Evolutionary conservation across 92 coral and sea anemone species (phyloP).

Genomic region (Epizoanthus rinbou): DNA sequence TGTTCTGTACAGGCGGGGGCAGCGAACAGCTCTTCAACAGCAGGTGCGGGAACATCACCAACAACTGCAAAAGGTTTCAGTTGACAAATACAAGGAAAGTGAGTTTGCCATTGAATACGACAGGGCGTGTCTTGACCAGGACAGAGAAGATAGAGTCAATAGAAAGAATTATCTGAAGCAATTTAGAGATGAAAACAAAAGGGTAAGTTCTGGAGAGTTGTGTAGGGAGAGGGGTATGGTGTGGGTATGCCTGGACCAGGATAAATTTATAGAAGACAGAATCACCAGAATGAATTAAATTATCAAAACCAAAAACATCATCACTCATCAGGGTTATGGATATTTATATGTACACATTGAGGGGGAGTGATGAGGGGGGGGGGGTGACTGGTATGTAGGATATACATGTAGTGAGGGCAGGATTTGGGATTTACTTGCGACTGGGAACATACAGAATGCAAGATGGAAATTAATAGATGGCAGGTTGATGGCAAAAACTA

Average conservation of each 20-base stretch:
- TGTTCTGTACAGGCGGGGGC: slow-evolving; percentile 29
- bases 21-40: slow-evolving; percentile 66
- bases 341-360: not conserved
- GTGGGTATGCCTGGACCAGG: no score
- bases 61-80: slow-evolving; percentile 24
- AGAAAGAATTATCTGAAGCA: slow-evolving; percentile 69
- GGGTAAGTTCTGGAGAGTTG: slow-evolving; percentile 40
- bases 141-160: slow-evolving; percentile 62
- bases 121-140: slow-evolving; percentile 72
- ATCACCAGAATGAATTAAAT: no score
- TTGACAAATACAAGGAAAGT: slow-evolving; percentile 67
- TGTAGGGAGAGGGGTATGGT: no score
- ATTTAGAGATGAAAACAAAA: slow-evolving; percentile 84
- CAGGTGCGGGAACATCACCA: slow-evolving; percentile 74
- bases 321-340: not conserved
- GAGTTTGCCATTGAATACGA: slow-evolving; percentile 81
- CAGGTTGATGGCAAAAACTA: no score
- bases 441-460: no score
- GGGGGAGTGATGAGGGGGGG: no score
- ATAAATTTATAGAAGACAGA: no score
- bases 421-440: no score
- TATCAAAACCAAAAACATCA: no score
- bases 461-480: no score
- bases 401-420: no score
- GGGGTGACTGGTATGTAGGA: no score